phyloP scores from a whole-genome alignment of 1,140 invertebrate genomes.

The Solenopsis invicta region DNA sequence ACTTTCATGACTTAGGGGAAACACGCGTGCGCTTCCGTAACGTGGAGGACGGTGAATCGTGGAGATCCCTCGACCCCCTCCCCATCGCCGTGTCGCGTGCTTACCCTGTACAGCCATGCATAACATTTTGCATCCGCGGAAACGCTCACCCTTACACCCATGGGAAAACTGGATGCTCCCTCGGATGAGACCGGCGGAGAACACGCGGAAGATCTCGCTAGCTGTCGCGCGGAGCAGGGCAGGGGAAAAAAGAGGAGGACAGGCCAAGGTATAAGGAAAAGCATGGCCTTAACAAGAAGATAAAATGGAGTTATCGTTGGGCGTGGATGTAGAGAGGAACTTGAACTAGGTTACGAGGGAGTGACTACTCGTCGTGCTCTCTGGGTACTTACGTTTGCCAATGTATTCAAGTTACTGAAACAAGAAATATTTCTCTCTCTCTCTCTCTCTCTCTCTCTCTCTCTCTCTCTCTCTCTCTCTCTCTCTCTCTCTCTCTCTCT shows the following conservation, averaged over 20 bases:
- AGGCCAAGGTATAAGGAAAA: slow-evolving; percentile 20
- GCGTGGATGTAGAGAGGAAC: slow-evolving; percentile 43
- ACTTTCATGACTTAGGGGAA: slow-evolving; percentile 77
- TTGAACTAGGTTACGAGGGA: slow-evolving; percentile 45
- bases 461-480: too few relatives aligned
- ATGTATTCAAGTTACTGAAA: slow-evolving; percentile 44
- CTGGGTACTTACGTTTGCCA: slow-evolving; percentile 46
- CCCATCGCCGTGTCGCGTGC: slow-evolving; percentile 10
- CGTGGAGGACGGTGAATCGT: slow-evolving; percentile 63
- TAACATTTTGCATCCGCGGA: slow-evolving; percentile 60
- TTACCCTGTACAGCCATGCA: slow-evolving; percentile 51
- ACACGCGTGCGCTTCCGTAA: slow-evolving; percentile 69
- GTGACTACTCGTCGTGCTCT: slow-evolving; percentile 51
- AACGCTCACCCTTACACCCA: slow-evolving; percentile 80
- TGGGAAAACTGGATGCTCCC: slow-evolving; percentile 23
- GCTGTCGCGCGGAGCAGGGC: neutral
- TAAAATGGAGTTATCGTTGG: slow-evolving; percentile 37
- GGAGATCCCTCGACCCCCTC: neutral
- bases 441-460: too few relatives aligned
- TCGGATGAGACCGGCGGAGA: slow-evolving; percentile 39
- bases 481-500: too few relatives aligned
- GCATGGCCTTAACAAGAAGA: slow-evolving; percentile 40
- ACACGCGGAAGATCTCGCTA: slow-evolving; percentile 36
- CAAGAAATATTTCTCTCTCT: slow-evolving; percentile 56
- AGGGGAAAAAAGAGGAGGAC: slow-evolving; percentile 8